phyloP scores from a whole-genome alignment of 1,140 invertebrate species.

The Diachasmimorpha longicaudata region DNA sequence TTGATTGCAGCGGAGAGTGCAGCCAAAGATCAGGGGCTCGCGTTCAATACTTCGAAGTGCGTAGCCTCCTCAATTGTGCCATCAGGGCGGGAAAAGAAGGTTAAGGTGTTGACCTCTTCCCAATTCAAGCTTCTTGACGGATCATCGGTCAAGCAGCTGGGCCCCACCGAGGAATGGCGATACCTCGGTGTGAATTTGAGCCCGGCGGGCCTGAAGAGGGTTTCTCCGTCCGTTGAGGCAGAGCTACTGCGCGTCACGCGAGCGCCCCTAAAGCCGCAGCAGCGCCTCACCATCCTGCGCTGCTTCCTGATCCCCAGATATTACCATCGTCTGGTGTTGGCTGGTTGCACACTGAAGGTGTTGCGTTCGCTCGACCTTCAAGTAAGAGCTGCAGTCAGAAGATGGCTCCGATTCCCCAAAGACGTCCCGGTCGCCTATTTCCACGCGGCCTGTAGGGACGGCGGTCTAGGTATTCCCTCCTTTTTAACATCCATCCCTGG shows the following conservation, averaged over 20 bases:
- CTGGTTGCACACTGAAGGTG: too few relatives aligned
- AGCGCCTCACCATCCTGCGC: slow-evolving; percentile 26
- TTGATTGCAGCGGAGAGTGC: too few relatives aligned
- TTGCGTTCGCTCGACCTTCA: too few relatives aligned
- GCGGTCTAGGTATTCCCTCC: too few relatives aligned
- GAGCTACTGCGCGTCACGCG: not conserved
- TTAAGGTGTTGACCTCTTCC: slow-evolving; percentile 19
- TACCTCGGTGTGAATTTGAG: slow-evolving; percentile 20
- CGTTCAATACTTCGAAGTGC: slow-evolving; percentile 46
- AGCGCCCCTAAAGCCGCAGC: slow-evolving; percentile 45
- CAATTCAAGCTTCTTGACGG: not conserved
- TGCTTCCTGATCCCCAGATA: too few relatives aligned
- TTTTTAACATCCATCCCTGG: not conserved
- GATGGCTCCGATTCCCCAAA: too few relatives aligned
- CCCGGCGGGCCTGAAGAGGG: not conserved
- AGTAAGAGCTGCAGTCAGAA: too few relatives aligned
- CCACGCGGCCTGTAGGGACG: too few relatives aligned
- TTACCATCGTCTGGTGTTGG: too few relatives aligned
- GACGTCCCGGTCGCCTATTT: too few relatives aligned
- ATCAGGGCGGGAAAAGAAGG: slow-evolving; percentile 25
- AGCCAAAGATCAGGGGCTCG: slow-evolving; percentile 37
- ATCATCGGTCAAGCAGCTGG: not conserved
- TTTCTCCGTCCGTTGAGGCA: too few relatives aligned
- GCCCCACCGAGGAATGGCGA: not conserved
- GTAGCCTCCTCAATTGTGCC: slow-evolving; percentile 39